These are phyloP conservation scores for Cyclophora albipunctata DNA, from an alignment of 2,888 invertebrate genomes.

Conservation along the genomic window DNA sequence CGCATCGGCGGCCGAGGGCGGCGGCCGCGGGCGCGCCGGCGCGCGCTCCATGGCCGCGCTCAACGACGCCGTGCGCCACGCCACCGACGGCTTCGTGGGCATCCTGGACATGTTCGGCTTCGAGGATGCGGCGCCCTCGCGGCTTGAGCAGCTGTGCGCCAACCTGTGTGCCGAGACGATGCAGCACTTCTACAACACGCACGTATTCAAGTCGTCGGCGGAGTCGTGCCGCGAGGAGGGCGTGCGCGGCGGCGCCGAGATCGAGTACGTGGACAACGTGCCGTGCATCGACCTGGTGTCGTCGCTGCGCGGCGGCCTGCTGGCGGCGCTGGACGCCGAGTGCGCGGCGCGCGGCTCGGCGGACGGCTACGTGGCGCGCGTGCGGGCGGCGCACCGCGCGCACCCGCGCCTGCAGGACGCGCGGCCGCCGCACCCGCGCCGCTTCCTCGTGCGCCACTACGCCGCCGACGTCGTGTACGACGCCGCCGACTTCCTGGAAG, in stretches of 20 bases:
- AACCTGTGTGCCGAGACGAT: conserved; percentile 97
- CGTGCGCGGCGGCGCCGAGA: conserved; percentile 90
- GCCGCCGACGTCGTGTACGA: conserved; percentile 86
- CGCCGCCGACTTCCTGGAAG: conserved; percentile 90
- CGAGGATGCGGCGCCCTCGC: conserved; percentile 92
- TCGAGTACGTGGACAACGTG: conserved; percentile 96
- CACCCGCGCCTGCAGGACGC: conserved; percentile 88
- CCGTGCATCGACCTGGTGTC: conserved; percentile 97
- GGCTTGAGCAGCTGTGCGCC: conserved; percentile 94
- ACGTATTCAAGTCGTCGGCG: conserved; percentile 94
- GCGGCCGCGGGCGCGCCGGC: conserved; percentile 81
- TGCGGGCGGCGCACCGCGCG: conserved; percentile 64
- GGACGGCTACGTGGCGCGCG: conserved; percentile 55
- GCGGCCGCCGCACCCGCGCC: conserved; percentile 84
- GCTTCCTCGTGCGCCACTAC: conserved; percentile 94
- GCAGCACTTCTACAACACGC: conserved; percentile 98
- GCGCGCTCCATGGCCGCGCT: conserved; percentile 94
- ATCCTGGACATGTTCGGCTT: conserved; percentile 98
- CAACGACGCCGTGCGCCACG: conserved; percentile 93
- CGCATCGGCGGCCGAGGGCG: conserved; percentile 86
- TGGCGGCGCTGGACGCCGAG: conserved; percentile 94
- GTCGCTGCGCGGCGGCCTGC: conserved; percentile 90
- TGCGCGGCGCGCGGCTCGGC: conserved; percentile 88
- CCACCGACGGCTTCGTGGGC: conserved; percentile 95
- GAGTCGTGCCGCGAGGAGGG: conserved; percentile 96